Conservation (phyloP, 2,888 invertebrate genomes). For the Drosophila cracens region DNA sequence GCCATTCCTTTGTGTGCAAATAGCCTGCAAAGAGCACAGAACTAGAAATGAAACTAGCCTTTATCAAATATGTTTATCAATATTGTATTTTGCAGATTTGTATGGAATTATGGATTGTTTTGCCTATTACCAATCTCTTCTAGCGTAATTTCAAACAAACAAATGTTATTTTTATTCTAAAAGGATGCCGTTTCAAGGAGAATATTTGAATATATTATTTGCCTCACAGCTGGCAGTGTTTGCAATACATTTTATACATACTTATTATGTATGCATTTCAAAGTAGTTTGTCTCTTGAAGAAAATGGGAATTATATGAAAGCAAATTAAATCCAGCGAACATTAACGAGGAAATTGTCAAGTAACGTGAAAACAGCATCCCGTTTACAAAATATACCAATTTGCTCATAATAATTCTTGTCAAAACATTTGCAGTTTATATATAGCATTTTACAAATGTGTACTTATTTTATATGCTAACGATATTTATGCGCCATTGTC, state of each 20-base stretch:
- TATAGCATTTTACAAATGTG: slow-evolving; percentile 43
- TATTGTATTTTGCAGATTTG: slow-evolving; percentile 29
- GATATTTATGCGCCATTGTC: slow-evolving; percentile 55
- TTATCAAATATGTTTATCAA: slow-evolving; percentile 34
- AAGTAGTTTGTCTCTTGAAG: not conserved
- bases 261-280: not conserved
- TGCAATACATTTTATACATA: slow-evolving; percentile 29
- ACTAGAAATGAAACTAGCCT: not conserved
- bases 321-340: slow-evolving; percentile 19
- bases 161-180: slow-evolving; percentile 7
- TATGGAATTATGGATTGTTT: slow-evolving; percentile 31
- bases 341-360: slow-evolving; percentile 16
- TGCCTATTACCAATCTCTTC: slow-evolving; percentile 11
- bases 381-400: slow-evolving; percentile 19
- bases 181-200: slow-evolving; percentile 25
- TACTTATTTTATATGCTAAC: slow-evolving; percentile 49
- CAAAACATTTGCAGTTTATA: slow-evolving; percentile 39
- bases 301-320: slow-evolving; percentile 16
- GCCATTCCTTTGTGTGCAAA: not conserved
- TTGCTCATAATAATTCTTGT: slow-evolving; percentile 28
- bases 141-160: slow-evolving; percentile 14
- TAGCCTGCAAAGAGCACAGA: not conserved
- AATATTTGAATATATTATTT: slow-evolving; percentile 23
- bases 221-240: slow-evolving; percentile 73
- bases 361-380: slow-evolving; percentile 42